A percentile compares a stretch with the other conserved stretches of the same genome.
Evolutionary conservation across 2,113 vertebrate genomes (phyloP).

Genomic region (Otolemur garnettii): DNA sequence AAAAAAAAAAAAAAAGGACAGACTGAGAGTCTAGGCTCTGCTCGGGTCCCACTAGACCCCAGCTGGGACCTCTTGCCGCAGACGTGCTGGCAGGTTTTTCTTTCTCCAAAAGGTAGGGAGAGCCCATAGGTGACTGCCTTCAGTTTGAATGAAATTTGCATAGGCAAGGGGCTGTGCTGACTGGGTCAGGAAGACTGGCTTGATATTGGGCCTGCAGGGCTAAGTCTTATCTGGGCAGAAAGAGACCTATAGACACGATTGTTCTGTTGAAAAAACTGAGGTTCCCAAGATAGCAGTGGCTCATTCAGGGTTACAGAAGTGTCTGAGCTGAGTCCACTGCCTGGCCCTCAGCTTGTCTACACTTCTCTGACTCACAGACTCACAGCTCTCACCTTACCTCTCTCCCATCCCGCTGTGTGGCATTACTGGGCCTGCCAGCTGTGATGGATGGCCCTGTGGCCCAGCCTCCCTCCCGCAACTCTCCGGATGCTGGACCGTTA

Average conservation of each 20-base stretch:
- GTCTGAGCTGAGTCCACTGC: neutral
- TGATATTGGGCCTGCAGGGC: neutral
- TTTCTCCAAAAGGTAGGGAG: neutral
- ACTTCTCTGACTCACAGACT: neutral
- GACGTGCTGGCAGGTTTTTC: neutral
- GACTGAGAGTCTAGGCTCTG: neutral
- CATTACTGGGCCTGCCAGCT: slow-evolving; percentile 57
- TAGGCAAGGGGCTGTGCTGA: neutral
- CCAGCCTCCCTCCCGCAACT: slow-evolving; percentile 36
- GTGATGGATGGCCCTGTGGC: slow-evolving; percentile 69
- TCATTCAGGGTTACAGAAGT: neutral
- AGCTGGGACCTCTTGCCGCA: neutral
- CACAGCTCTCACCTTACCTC: neutral
- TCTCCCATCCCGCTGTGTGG: neutral
- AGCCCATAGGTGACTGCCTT: neutral
- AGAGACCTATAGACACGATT: neutral
- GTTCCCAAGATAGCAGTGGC: slow-evolving; percentile 7
- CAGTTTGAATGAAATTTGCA: slow-evolving; percentile 48
- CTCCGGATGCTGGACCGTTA: slow-evolving; percentile 61
- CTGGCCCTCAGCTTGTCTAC: neutral
- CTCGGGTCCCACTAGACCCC: neutral
- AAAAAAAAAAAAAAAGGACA: neutral
- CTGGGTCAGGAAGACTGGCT: neutral
- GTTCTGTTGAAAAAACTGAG: slow-evolving; percentile 52
- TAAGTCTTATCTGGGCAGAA: neutral